Evolutionary conservation across 2,113 vertebrate species (phyloP), one percentile per base, ranked within the genome.

Genomic region (Caretta caretta): DNA sequence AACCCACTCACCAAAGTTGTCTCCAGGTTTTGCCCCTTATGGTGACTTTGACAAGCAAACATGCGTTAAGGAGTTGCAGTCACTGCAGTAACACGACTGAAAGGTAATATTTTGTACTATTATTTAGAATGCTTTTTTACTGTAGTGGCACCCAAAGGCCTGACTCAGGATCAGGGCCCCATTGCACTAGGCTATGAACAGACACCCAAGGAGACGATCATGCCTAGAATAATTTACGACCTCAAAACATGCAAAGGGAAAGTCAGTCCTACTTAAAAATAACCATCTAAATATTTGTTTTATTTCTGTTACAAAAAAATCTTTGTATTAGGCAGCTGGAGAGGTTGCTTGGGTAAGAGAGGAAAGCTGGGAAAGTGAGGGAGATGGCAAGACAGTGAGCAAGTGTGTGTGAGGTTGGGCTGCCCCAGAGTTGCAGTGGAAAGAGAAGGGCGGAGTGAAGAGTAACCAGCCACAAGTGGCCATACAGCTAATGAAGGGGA

Each of bases 1-100:
- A 42, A 75, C 25, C 9, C 38, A 24, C 20, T 75, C 22, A 11
- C 72, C 81, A 51, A 24, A 85, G 49, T 10, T 1, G 11, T 8
- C n/a, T 72, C 42, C 62, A 46, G 48, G 57, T 6, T 65, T 65
- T 81, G 10, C 51, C 50, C 25, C 1, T 0, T 7, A 8, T 20
- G 14, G 53, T 85, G 27, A 53, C 53, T 50, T 1, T 31, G 3
- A 1, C 1, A 35, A 86, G 14, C 13, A 59, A n/a, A 83, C 85
- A 62, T 0, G 0, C 0, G 11, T 42, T 50, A 2, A 0, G 0
- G 2, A 78, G n/a, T 49, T 49, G 48, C 42, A 80, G 20, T 2
- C 38, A n/a, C 19, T 75, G 72, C 10, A 46, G 38, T 75, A 24
- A n/a, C 38, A 75, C 8, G 46, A 25, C 24, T 46, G n/a, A 14